Base-by-base conservation (phyloP, 2,113 vertebrate genomes). In the Ptilorrhoa leucosticta region DNA sequence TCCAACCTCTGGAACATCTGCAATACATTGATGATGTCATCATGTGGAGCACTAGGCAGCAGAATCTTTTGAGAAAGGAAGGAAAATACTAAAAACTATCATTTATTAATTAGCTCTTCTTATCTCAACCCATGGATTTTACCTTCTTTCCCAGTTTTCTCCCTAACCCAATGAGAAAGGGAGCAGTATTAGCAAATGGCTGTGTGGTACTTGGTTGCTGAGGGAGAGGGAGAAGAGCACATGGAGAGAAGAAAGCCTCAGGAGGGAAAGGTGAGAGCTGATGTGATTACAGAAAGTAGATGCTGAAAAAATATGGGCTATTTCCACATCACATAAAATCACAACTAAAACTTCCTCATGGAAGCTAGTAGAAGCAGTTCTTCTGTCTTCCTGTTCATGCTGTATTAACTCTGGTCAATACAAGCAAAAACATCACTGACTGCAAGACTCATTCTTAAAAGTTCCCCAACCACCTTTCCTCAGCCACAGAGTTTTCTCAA, bases 91-190 rank as follows among this genome's bases (percentile, higher is more conserved):
- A 42, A 27, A 35, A 60, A 8, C 16, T 51, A 47, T 16, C 54
- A 21, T 30, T 53, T 63, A 35, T 66, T 58, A 60, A 60, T 75
- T n/a, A 30, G 47, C 16, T 61, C n/a, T 53, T 61, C 20, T 68
- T 40, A 22, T 19, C 42, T 48, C 58, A 83, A 27, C 10, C 26
- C n/a, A 27, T 23, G 10, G 15, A 47, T 37, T 48, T 76, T 76
- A 48, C 35, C 8, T 76, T 54, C 54, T 42, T 69, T 48, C 31
- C 30, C 5, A 6, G 40, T 69, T 45, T 83, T 53, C 11, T 76
- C 30, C 4, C 10, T 8, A 53, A 26, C 13, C 5, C 24, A 76
- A 11, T 1, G 1, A 16, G 30, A n/a, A 30, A 39, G 4, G 14
- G 30, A 73, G 39, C n/a, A 47, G n/a, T 54, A 31, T 35, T 19